Percentiles rank a stretch among this genome's conserved stretches.
phyloP scores from a whole-genome alignment of 2,113 vertebrate species.

The Accipiter cooperii region DNA sequence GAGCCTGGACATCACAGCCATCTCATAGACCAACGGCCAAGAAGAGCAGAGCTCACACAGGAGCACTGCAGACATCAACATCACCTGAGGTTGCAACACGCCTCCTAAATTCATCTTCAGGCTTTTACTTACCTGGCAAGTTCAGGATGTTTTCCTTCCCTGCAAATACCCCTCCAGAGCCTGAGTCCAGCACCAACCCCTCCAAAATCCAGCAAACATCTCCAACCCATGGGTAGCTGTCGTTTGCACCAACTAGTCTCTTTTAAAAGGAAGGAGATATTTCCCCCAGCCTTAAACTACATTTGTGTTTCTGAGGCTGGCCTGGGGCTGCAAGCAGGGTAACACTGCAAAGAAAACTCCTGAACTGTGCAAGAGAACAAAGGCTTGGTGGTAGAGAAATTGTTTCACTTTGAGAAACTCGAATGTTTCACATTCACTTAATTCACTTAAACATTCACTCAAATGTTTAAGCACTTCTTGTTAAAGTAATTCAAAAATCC shows the following conservation, averaged over 20 bases:
- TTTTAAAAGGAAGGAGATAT: not conserved
- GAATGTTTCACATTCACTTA: not conserved
- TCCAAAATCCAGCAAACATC: not conserved
- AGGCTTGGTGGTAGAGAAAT: not conserved
- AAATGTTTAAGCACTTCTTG: not conserved
- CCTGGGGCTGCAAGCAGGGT: not conserved
- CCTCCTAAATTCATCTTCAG: not conserved
- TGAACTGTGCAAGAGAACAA: not conserved
- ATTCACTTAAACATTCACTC: not conserved
- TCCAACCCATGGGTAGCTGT: not conserved
- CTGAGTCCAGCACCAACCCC: not conserved
- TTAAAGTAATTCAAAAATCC: not conserved
- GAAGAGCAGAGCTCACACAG: not conserved
- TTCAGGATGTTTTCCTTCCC: not conserved
- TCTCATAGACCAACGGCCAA: not conserved
- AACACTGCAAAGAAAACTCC: not conserved
- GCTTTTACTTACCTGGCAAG: not conserved
- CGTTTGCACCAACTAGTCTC: not conserved
- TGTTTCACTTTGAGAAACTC: not conserved
- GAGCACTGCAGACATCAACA: not conserved
- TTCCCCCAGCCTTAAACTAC: not conserved
- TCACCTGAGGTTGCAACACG: fast-evolving
- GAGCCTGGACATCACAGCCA: not conserved
- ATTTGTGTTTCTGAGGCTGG: not conserved
- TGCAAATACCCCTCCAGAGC: not conserved